Base-by-base conservation (phyloP, 2,113 vertebrate species). In the Rhipidura dahli region DNA sequence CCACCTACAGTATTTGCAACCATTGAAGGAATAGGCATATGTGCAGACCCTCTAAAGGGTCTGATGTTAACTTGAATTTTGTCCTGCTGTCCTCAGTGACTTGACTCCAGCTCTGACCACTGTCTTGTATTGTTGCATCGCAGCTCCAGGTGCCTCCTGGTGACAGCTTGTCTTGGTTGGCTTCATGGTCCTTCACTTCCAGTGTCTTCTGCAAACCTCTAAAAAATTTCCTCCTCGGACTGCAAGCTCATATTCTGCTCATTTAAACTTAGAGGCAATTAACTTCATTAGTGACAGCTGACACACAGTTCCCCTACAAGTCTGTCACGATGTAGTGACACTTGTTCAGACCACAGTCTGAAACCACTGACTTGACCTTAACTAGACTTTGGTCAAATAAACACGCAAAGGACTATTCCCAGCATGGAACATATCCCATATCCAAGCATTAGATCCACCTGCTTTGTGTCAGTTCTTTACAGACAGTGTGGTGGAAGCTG, bases 91-190 rank as follows among this genome's bases (percentile, higher is more conserved):
- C 19, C 22, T 47, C 42, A 22, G 17, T 50, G 51, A 66, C 33
- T 77, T 53, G 42, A 54, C 22, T 45, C 13, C 21, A 50, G 63
- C 60, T 70, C 60, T 73, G 85, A 53, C 16, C 54, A 1, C 23
- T 42, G n/a, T 47, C 75, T 64, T 56, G 28, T 24, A 39, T 18
- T 0, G 0, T 30, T 49, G 14, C 14, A 35, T 23, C 0, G 0
- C 70, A 72, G 42, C 56, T 47, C 84, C 64, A 70, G 60, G 50
- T 2, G 1, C 54, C 70, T 86, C 40, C 53, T 51, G 57, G 17
- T 47, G 69, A 61, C 37, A 50, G 16, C 57, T 80, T 76, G 30
- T 44, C 40, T 77, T 10, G 3, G 13, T 22, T 47, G 45, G 37
- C 50, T 65, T 84, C n/a, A 9, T 7, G 9, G 33, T 42, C 45